A percentile compares a stretch with the other conserved stretches of the same genome.
Evolutionary conservation across 2,797 vertebrate species (phyloP).

Genomic region (Poeciliopsis turneri): DNA sequence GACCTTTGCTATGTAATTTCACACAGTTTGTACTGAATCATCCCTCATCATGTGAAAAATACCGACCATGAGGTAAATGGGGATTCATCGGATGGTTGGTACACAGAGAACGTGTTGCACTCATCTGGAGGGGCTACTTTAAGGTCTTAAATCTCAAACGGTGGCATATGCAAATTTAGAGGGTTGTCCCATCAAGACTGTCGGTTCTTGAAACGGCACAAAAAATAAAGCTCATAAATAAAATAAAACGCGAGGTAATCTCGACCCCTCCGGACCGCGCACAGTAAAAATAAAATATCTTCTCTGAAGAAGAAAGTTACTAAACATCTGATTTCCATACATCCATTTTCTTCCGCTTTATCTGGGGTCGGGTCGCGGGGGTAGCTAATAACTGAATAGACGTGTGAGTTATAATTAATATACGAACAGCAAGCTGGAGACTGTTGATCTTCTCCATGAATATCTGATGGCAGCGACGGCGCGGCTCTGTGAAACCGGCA

Average conservation of each 20-base stretch:
- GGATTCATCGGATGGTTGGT: not conserved
- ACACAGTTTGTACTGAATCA: not conserved
- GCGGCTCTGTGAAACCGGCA: not conserved
- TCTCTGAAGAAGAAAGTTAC: not conserved
- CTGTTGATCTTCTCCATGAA: not conserved
- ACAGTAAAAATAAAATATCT: no score
- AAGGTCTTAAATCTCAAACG: not conserved
- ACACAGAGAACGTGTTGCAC: not conserved
- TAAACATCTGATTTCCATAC: not conserved
- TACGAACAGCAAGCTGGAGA: not conserved
- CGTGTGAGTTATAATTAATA: not conserved
- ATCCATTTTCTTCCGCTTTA: no score
- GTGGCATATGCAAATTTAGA: not conserved
- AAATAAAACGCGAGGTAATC: no score
- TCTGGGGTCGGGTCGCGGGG: no score
- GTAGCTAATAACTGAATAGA: not conserved
- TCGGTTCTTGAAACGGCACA: no score
- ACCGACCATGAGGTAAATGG: not conserved
- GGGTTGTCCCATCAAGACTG: no score
- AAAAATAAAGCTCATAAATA: no score
- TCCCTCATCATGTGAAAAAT: not conserved
- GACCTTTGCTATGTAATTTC: not conserved
- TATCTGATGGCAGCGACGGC: not conserved
- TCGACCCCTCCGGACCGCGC: no score
- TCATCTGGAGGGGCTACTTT: not conserved